These are phyloP conservation scores for Acromyrmex charruanus DNA, from an alignment of 1,140 invertebrate genomes.

Conservation along the genomic window DNA sequence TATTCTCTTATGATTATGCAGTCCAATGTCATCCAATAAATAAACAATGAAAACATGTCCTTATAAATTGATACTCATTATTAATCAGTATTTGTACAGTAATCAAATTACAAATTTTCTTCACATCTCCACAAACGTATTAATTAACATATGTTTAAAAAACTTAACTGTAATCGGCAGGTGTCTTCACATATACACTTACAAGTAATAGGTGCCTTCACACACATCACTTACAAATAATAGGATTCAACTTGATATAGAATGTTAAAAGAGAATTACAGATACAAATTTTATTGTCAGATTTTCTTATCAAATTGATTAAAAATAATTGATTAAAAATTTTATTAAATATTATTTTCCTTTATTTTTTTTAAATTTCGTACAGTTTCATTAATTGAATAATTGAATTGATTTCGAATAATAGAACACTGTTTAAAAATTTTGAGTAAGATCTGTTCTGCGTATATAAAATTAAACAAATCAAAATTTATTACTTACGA, in stretches of 20 bases:
- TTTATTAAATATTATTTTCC: background rate
- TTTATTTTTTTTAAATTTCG: background rate
- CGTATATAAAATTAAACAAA: background rate
- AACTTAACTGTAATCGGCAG: slow-evolving; percentile 26
- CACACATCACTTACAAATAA: background rate
- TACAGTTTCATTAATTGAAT: background rate
- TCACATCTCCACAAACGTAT: background rate
- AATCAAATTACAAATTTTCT: background rate
- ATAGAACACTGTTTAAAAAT: too few species aligned
- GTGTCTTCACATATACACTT: background rate
- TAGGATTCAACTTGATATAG: slow-evolving; percentile 5
- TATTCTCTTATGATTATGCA: background rate
- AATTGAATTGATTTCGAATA: too few species aligned
- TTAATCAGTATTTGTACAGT: background rate
- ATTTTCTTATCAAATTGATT: background rate
- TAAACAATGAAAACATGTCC: background rate
- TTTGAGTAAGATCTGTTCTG: background rate
- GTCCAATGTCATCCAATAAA: background rate
- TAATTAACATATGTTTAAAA: background rate
- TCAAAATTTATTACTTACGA: background rate
- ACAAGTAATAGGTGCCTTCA: background rate
- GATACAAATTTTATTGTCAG: background rate
- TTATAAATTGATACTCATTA: background rate
- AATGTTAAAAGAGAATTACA: background rate
- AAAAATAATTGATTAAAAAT: background rate